Evolutionary conservation across 2,888 invertebrate genomes (phyloP), one percentile per base, ranked within the genome.

Genomic region (Pristionchus arcanus): DNA sequence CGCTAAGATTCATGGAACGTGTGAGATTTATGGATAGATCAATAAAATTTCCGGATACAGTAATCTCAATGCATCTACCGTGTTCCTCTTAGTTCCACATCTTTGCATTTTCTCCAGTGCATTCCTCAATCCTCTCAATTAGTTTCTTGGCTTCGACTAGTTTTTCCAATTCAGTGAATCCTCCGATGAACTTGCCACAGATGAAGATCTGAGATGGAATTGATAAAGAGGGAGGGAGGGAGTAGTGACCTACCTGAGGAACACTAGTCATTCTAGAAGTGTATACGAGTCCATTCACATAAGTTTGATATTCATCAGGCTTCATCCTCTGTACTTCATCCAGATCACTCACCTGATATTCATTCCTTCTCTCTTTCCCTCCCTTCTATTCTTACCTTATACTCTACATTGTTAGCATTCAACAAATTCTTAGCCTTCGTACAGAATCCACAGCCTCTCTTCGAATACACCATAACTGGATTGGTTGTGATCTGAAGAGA

Each of bases 141-240:
- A 94, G 90, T 42, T 93, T 90, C 25, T 92, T 92, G 42, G 92
- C 90, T 85, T 94, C 91, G 42, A 90, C 87, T n/a, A 94, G 92
- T 31, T 91, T 91, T 13, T 92, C 90, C 81, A 94, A 90, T 84
- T 94, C 94, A 4, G 93, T 94, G 90, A 90, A 94, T 28, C 94
- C 94, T 49, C 93, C 93, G 49, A 93, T 87, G 87, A 93, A 92
- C 42, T 91, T 91, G 1, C 93, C 93, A 71, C 93, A 93, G 42
- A 93, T 92, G 91, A 93, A 93, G 87, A 93, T 92, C 93, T 93
- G 81, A 66, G 91, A 87, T 42, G 28, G 31, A 42, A 7, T 74
- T 28, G n/a, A n/a, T 53, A 31, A 2, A 83, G 5, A 25, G 31
- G 25, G 19, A 83, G 9, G 49, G 34, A 31, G 16, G 42, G 4